Base-by-base conservation (phyloP, 2,797 vertebrate species). In the Enteromius thamalakanensis region DNA sequence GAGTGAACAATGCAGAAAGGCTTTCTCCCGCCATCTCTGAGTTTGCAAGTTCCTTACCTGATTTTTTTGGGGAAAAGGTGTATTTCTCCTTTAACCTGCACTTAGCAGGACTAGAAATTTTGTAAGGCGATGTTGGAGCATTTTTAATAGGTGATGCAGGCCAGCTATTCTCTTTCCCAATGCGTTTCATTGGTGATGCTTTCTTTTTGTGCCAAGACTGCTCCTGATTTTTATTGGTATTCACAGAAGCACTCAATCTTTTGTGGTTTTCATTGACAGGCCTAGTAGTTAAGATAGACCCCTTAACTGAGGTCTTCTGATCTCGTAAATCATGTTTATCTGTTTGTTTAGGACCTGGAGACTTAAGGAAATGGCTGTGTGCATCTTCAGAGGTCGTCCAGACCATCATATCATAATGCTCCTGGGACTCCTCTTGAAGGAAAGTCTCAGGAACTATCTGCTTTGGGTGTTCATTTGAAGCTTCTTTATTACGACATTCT, bases 1-100 rank as follows among this genome's bases (percentile, higher is more conserved):
- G 96, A 1, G 93, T 97, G 85, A 98, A 97, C 85, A 98, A 80
- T 72, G 32, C 78, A 19, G 84, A 90, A 21, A 94, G 86, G 85
- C 90, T 91, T 80, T 93, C 91, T 32, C 89, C 91, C 1, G 89
- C 87, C 0, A 9, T 51, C 21, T 85, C 88, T 37, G 49, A 68
- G 67, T 32, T 58, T 10, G 51, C 76, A 42, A 23, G 68, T 64
- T 71, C 55, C 3, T 5, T 21, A 9, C 79, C 40, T 14, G 0
- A 21, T 70, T 88, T 90, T 81, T 88, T 88, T 11, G 89, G 67
- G 15, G 90, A 87, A 42, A 8, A 45, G 37, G 42, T 62, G 45
- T 23, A n/a, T n/a, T 55, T 88, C 19, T 60, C 67, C 51, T 75
- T 55, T 17, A 53, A 42, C 23, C 37, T 55, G 76, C 4, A 3